Evolutionary conservation across 2,797 vertebrate genomes (phyloP).

Genomic region (Myotis daubentonii): DNA sequence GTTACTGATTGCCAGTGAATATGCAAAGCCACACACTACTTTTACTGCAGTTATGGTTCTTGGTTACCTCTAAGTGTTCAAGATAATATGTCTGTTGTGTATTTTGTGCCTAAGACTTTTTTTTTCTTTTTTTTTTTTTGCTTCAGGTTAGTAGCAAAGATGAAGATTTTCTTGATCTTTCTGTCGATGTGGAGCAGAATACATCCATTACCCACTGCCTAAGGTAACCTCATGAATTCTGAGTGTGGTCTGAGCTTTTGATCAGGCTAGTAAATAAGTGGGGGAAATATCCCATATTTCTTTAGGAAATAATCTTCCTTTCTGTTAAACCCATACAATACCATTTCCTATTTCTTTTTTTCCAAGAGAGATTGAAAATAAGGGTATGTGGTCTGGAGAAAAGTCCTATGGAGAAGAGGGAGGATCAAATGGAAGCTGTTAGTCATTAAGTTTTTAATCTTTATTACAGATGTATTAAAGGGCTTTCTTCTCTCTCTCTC

Average conservation of each 20-base stretch:
- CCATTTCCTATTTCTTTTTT: slow-evolving; percentile 36
- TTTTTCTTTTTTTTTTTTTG: slow-evolving; percentile 48
- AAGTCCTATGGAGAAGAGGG: not conserved
- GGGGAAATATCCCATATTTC: not conserved
- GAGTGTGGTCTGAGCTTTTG: not conserved
- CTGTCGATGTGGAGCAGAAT: slow-evolving; percentile 98
- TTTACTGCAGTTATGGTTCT: not conserved
- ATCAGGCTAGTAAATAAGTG: not conserved
- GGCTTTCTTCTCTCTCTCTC: not conserved
- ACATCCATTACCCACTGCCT: slow-evolving; percentile 99
- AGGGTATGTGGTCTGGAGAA: not conserved
- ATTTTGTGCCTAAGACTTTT: slow-evolving; percentile 19
- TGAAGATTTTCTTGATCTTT: slow-evolving; percentile 98
- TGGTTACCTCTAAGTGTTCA: not conserved
- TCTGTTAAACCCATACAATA: not conserved
- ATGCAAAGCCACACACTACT: not conserved
- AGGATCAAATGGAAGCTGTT: slow-evolving; percentile 3
- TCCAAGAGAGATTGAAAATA: slow-evolving; percentile 55
- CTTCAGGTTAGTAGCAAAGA: slow-evolving; percentile 98
- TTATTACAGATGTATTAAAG: not conserved
- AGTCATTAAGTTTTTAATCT: not conserved
- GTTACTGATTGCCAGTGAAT: not conserved
- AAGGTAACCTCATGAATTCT: slow-evolving; percentile 88
- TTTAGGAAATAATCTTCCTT: slow-evolving; percentile 38
- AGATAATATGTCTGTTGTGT: not conserved